Percentiles rank a stretch among this genome's conserved stretches.
Conservation (phyloP, 2,888 invertebrate species). For the Oscheius myriophilus region DNA sequence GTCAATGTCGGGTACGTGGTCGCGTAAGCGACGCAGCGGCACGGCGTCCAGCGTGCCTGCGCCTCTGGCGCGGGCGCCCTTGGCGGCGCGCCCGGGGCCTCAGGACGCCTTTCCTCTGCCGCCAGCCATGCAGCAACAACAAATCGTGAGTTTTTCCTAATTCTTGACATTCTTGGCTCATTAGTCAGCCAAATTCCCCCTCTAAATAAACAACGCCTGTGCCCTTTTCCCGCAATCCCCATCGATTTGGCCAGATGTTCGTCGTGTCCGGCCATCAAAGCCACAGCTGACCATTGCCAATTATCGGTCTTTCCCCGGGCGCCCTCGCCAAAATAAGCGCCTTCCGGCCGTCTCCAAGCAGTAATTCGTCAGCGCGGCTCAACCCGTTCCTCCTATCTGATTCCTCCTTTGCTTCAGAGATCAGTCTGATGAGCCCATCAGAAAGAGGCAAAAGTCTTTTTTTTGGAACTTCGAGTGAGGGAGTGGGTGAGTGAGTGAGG, state of each 20-base stretch:
- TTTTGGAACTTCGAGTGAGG: too few relatives aligned
- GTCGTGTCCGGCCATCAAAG: background rate
- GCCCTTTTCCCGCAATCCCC: background rate
- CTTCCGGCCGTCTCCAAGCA: background rate
- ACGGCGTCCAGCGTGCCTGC: slow-evolving; percentile 26
- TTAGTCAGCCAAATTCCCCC: background rate
- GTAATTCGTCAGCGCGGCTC: background rate
- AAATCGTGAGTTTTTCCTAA: slow-evolving; percentile 23
- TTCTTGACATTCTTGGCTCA: background rate
- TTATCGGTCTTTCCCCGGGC: slow-evolving; percentile 20
- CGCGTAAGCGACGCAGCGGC: slow-evolving; percentile 31
- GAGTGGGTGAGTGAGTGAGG: too few relatives aligned
- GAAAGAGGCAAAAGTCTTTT: too few relatives aligned
- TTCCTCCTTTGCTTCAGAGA: background rate
- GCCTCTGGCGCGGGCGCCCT: slow-evolving; percentile 17
- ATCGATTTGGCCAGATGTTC: slow-evolving; percentile 28
- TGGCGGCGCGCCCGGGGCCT: slow-evolving; percentile 2
- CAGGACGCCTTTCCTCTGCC: slow-evolving; percentile 29
- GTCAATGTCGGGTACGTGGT: slow-evolving; percentile 38
- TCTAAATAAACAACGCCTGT: background rate
- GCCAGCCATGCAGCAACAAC: slow-evolving; percentile 31
- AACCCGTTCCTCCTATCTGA: background rate
- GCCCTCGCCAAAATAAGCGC: background rate
- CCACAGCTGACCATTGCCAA: slow-evolving; percentile 21
- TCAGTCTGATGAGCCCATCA: background rate